Conservation (phyloP, 92 coral and sea anemone species). For the Epizoanthus rinbou region DNA sequence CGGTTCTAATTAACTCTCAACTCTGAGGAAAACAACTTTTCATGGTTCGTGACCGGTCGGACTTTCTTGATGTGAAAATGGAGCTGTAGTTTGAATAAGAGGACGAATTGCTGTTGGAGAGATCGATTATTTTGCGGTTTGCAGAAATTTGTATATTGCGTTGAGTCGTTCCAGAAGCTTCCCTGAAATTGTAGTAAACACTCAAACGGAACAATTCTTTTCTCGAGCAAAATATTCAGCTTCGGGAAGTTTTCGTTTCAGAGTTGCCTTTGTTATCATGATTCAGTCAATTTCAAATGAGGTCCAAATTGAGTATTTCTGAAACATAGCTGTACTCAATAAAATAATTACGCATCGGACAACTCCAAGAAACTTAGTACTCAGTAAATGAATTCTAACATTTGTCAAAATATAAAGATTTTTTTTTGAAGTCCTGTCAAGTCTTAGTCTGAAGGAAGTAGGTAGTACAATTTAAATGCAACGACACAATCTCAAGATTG, state of each 20-base stretch:
- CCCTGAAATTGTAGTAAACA: background rate
- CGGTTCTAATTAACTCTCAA: constrained; percentile 34
- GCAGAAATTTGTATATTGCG: constrained; percentile 19
- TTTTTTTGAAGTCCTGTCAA: constrained; percentile 8
- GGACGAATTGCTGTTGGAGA: constrained; percentile 18
- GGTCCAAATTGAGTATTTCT: no score
- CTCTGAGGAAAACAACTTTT: constrained; percentile 4
- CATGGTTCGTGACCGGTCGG: constrained; percentile 32
- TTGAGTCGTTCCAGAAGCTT: constrained; percentile 9
- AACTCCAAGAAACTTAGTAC: no score
- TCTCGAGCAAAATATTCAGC: background rate
- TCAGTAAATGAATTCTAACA: no score
- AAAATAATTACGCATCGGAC: no score
- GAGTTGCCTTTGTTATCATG: background rate
- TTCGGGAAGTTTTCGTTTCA: constrained; percentile 6
- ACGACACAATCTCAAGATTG: background rate
- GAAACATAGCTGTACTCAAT: no score
- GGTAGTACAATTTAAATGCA: background rate
- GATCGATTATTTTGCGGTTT: constrained; percentile 37
- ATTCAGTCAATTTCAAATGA: background rate
- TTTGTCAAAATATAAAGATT: background rate
- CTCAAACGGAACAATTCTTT: background rate
- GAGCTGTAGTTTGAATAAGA: background rate
- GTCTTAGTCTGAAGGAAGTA: constrained; percentile 21
- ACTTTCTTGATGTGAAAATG: constrained; percentile 29